Base-by-base conservation (phyloP, 1,140 invertebrate genomes). In the Procambarus clarkii region DNA sequence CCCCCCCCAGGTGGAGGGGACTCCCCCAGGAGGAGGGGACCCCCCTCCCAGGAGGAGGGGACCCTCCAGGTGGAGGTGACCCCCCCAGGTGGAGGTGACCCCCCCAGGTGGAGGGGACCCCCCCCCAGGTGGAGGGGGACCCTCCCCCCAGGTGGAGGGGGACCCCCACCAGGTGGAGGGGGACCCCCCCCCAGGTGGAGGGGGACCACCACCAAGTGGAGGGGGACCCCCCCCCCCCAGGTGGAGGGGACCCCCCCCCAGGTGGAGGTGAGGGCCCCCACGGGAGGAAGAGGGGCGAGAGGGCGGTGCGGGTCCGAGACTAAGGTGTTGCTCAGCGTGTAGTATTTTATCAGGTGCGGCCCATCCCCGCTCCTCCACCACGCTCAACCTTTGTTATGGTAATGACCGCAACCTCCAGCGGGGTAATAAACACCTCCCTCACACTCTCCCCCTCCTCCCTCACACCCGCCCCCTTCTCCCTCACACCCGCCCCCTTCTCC, bases 271-370 rank as follows among this genome's bases (percentile, higher is more conserved):
- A 24, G n/a, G 69, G 4, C 15, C 77, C 58, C 50, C 88, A 71
- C 64, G 50, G 7, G 50, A 54, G 50, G 50, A n/a, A n/a, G n/a
- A n/a, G n/a, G n/a, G n/a, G n/a, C n/a, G n/a, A 8, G 50, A 8
- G 48, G 24, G 60, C 34, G 64, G 80, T 71, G 77, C 74, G 79
- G 69, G 86, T 88, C 34, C 58, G 34, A 11, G 86, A 58, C 76
- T 88, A 88, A 91, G 88, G 88, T 91, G 88, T 91, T 91, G 69
- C 76, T 91, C 34, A 44, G 24, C 46, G 46, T 91, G 88, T 91
- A 91, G 88, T 91, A 91, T 91, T 91, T 91, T 91, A 91, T 91
- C 88, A 91, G 64, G 77, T 18, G 54, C 74, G 58, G 48, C 88
- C 88, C 88, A 64, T 76, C 88, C 81, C 88, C 74, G 50, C 64